Percentiles rank a stretch among this genome's conserved stretches.
These are phyloP conservation scores for Hippopotamyrus pictus DNA, from an alignment of 2,797 vertebrate genomes.

Conservation along the genomic window DNA sequence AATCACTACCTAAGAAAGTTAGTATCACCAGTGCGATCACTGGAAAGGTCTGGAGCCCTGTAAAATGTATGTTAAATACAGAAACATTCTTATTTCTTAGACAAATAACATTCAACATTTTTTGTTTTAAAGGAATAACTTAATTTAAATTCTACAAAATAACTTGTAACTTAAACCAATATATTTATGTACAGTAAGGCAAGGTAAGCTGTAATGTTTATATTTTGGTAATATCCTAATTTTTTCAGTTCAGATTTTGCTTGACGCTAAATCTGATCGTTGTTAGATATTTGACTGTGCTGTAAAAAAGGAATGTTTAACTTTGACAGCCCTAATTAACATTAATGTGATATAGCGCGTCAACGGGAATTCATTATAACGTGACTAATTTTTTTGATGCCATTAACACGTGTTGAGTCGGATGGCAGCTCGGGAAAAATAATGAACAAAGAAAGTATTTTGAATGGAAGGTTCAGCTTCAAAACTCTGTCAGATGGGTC, in stretches of 20 bases:
- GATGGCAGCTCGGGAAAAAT: too few relatives aligned
- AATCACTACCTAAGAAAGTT: neutral
- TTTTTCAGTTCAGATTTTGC: neutral
- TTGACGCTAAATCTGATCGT: neutral
- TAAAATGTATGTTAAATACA: too few relatives aligned
- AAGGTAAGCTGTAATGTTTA: neutral
- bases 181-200: neutral
- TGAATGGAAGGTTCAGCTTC: too few relatives aligned
- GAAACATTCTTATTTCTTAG: neutral
- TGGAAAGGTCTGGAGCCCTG: neutral
- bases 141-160: too few relatives aligned
- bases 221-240: neutral
- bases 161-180: neutral
- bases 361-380: too few relatives aligned
- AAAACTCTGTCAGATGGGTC: too few relatives aligned
- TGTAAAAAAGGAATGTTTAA: neutral
- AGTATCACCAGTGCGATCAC: neutral
- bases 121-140: neutral
- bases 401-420: too few relatives aligned
- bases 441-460: too few relatives aligned
- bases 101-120: neutral
- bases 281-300: neutral
- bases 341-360: too few relatives aligned
- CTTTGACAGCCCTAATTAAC: too few relatives aligned
- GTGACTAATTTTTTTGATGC: too few relatives aligned